phyloP scores from a whole-genome alignment of 2,797 vertebrate species.

The Gallinago nigripennis region DNA sequence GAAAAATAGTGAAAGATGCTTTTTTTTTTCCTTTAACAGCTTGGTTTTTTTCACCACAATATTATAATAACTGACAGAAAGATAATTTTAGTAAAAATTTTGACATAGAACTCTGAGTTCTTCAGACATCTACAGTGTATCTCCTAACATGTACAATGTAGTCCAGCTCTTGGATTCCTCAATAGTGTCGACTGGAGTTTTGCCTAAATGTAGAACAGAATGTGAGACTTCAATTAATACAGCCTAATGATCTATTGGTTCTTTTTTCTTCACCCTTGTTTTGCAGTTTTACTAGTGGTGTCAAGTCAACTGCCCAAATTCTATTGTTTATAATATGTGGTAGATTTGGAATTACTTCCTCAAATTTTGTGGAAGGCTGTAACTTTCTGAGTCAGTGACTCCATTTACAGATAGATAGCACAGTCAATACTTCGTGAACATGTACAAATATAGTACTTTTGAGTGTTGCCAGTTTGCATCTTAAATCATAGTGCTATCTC shows the following conservation, averaged over 20 bases:
- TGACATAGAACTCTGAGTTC: not conserved
- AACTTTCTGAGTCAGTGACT: not conserved
- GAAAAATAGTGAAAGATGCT: not conserved
- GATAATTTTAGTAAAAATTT: not conserved
- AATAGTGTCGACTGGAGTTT: not conserved
- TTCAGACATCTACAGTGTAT: not conserved
- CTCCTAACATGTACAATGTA: not conserved
- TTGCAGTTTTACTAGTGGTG: not conserved
- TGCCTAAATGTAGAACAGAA: not conserved
- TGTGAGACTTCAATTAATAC: not conserved
- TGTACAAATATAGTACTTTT: not conserved
- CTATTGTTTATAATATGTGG: not conserved
- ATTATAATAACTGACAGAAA: not conserved
- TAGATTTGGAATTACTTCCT: not conserved
- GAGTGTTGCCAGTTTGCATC: not conserved
- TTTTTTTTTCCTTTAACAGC: not conserved
- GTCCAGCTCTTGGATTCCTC: not conserved
- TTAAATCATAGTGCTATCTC: not conserved
- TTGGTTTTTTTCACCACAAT: not conserved
- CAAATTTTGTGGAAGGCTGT: not conserved
- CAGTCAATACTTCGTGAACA: not conserved
- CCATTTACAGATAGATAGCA: not conserved
- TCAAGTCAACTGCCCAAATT: not conserved
- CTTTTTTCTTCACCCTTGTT: not conserved
- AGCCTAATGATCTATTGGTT: not conserved